Base-by-base conservation (phyloP, 2,888 invertebrate species). In the Meiosimyza platycephala region DNA sequence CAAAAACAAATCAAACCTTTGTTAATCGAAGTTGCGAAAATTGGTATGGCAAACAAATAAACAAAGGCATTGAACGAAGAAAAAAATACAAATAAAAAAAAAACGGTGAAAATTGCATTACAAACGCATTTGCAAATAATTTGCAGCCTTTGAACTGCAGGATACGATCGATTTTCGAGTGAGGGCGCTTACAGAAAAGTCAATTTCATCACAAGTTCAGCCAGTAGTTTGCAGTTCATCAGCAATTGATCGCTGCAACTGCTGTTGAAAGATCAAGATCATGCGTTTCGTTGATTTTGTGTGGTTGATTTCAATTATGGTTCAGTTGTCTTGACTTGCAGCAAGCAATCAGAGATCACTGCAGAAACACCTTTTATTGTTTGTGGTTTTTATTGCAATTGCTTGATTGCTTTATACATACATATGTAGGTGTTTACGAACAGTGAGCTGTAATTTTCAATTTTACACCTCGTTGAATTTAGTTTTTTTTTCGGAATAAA, bases 1-100 rank as follows among this genome's bases (percentile, higher is more conserved):
- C 76, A 76, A 70, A 76, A 76, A 74, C 74, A 74, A 76, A 76
- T 76, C 74, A 73, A 66, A 74, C 40, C 2, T 62, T 62, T 47
- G 63, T 70, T 40, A 63, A 70, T 69, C 62, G 62, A 69, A 63
- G 13, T 47, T 63, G 70, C n/a, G 40, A 40, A 72, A 72, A 73
- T 71, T 72, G 75, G 69, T 62, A 72, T 65, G 50, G 71, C 75
- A 75, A 75, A 63, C 63, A 70, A 52, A 33, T n/a, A 69, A 33
- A 52, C 40, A 50, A 69, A 50, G 28, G 60, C 48, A n/a, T 15
- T n/a, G n/a, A 60, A 48, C 9, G 40, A 9, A 6, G 9, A 40
- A 40, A 6, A 40, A 40, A 40, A 40, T 40, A 9, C 40, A 40
- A 40, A 40, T 40, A 9, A 6, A 40, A 40, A 9, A 6, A 40